Evolutionary conservation across 2,797 vertebrate species (phyloP).

Genomic region (Pseudochaenichthys georgianus): DNA sequence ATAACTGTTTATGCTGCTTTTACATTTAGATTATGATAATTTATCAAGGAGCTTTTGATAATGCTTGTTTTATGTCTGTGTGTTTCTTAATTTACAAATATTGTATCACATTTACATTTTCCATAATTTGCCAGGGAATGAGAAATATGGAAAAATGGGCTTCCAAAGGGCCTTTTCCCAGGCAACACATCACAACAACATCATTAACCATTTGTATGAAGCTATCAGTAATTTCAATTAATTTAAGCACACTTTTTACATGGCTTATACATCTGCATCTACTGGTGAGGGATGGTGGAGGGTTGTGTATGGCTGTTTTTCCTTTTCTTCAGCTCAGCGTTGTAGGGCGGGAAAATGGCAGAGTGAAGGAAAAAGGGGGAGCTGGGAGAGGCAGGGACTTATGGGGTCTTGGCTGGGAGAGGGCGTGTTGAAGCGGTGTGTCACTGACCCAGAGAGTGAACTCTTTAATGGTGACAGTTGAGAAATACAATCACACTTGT

Average conservation of each 20-base stretch:
- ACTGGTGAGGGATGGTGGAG: constrained; percentile 12
- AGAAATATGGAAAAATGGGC: too few species aligned
- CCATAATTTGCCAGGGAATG: too few species aligned
- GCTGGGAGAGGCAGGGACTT: constrained; percentile 38
- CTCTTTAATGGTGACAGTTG: not conserved
- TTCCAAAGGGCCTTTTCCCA: too few species aligned
- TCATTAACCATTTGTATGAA: too few species aligned
- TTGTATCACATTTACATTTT: too few species aligned
- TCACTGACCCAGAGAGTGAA: not conserved
- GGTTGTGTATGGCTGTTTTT: constrained; percentile 38
- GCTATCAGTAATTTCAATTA: too few species aligned
- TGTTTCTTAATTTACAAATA: too few species aligned
- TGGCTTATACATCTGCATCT: not conserved
- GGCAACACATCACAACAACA: too few species aligned
- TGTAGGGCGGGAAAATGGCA: constrained; percentile 82
- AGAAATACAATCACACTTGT: not conserved
- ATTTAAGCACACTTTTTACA: too few species aligned
- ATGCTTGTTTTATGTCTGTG: too few species aligned
- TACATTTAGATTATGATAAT: not conserved
- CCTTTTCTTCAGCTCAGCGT: constrained; percentile 59
- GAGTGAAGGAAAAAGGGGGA: constrained; percentile 40
- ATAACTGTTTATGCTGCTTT: not conserved
- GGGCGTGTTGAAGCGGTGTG: constrained; percentile 4
- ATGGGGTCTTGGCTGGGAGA: constrained; percentile 35
- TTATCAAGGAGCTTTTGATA: not conserved